Evolutionary conservation across 1,140 invertebrate species (phyloP).

Genomic region (Asobara japonica): DNA sequence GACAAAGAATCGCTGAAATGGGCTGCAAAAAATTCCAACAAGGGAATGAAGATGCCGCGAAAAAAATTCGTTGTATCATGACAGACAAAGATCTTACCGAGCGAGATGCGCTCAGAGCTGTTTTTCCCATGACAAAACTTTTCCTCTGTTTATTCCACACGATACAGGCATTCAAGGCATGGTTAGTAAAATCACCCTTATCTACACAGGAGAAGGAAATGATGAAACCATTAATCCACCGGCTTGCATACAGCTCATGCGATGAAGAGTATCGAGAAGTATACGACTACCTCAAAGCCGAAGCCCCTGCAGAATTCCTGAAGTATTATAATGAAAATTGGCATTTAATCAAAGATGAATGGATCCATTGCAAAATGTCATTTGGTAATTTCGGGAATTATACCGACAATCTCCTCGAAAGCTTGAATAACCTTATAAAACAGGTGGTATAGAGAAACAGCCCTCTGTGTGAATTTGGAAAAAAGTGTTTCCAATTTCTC

Average conservation of each 20-base stretch:
- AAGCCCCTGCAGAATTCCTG: constrained; percentile 4
- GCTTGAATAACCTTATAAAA: constrained; percentile 35
- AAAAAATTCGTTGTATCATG: constrained; percentile 28
- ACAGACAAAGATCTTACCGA: constrained; percentile 32
- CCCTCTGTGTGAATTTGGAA: constrained; percentile 17
- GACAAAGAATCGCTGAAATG: constrained; percentile 20
- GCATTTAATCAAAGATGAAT: constrained; percentile 33
- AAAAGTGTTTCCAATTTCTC: not conserved
- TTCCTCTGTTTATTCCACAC: constrained; percentile 34
- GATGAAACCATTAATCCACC: not conserved
- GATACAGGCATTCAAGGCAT: constrained; percentile 5
- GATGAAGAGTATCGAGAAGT: constrained; percentile 6
- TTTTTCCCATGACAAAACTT: constrained; percentile 21
- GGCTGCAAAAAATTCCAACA: constrained; percentile 9
- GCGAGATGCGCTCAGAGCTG: constrained; percentile 17
- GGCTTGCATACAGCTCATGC: not conserved
- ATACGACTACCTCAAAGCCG: constrained; percentile 11
- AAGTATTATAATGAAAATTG: constrained; percentile 37
- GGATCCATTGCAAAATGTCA: constrained; percentile 30
- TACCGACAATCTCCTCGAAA: constrained; percentile 39
- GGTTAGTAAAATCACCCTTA: not conserved
- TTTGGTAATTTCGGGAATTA: constrained; percentile 31
- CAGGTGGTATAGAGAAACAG: constrained; percentile 28
- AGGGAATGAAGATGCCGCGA: constrained; percentile 6
- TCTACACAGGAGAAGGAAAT: not conserved